Percentiles rank a stretch among this genome's conserved stretches.
phyloP scores from a whole-genome alignment of 1,140 invertebrate genomes.

The Brachionus sp. region DNA sequence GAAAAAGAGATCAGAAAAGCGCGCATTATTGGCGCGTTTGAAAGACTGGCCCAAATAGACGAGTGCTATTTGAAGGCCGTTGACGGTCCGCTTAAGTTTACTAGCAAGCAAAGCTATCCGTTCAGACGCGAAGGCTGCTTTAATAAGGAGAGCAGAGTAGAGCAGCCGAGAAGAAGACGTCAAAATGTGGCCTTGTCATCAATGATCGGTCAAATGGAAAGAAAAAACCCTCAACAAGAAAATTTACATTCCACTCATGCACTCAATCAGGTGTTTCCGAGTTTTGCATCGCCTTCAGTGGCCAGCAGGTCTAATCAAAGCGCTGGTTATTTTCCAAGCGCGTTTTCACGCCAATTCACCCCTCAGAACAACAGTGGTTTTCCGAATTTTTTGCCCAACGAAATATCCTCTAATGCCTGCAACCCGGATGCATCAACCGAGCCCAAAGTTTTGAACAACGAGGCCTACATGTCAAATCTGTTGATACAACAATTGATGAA shows the following conservation, averaged over 20 bases:
- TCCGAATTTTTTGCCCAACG: conserved; percentile 30
- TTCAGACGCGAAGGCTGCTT: background rate
- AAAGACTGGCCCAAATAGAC: background rate
- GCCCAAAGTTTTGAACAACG: background rate
- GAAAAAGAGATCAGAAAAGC: background rate
- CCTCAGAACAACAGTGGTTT: background rate
- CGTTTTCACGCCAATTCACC: background rate
- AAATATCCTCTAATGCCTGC: background rate
- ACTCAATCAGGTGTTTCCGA: background rate
- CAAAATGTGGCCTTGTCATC: conserved; percentile 38
- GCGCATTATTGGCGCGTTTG: background rate
- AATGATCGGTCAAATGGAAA: conserved; percentile 1
- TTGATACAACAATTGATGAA: conserved; percentile 23
- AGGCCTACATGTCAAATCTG: background rate
- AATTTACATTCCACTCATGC: background rate
- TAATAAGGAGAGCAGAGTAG: background rate
- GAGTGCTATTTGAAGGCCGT: background rate
- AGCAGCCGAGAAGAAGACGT: conserved; percentile 21
- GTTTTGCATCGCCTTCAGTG: background rate
- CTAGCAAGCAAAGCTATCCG: background rate
- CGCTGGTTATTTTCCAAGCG: background rate
- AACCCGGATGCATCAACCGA: background rate
- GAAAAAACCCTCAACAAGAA: background rate
- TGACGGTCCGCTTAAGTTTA: background rate
- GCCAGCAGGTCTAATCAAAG: too few species aligned